These are phyloP conservation scores for Antennarius striatus DNA, from an alignment of 2,113 vertebrate genomes.

Conservation along the genomic window DNA sequence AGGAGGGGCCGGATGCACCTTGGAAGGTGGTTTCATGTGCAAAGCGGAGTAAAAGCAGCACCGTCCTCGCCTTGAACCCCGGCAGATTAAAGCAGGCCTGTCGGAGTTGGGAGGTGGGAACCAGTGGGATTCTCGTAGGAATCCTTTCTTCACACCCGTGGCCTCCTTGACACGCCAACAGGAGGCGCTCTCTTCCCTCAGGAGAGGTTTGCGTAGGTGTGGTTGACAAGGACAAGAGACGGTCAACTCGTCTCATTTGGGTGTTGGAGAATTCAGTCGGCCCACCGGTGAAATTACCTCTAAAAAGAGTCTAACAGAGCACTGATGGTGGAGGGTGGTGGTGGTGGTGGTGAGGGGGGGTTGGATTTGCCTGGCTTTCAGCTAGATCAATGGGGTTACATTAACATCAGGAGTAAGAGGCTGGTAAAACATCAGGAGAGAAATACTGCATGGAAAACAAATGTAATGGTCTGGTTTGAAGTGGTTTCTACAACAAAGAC, in stretches of 20 bases:
- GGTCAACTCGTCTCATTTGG: too few relatives aligned
- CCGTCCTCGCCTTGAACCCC: slow-evolving; percentile 53
- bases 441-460: background rate
- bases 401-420: slow-evolving; percentile 40
- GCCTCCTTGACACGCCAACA: slow-evolving; percentile 48
- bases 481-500: too few relatives aligned
- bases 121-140: slow-evolving; percentile 21
- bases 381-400: slow-evolving; percentile 50
- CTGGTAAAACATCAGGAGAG: slow-evolving; percentile 34
- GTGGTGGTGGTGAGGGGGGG: slow-evolving; percentile 17
- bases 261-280: slow-evolving; percentile 47
- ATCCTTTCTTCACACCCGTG: slow-evolving; percentile 4
- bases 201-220: slow-evolving; percentile 12
- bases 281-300: slow-evolving; percentile 66
- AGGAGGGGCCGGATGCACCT: background rate
- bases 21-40: slow-evolving; percentile 49
- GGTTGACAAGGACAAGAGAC: slow-evolving; percentile 11
- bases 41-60: slow-evolving; percentile 35
- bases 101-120: slow-evolving; percentile 40
- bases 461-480: too few relatives aligned
- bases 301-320: slow-evolving; percentile 63
- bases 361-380: slow-evolving; percentile 58
- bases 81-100: slow-evolving; percentile 63
- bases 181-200: slow-evolving; percentile 33
- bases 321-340: slow-evolving; percentile 5